A percentile compares a stretch with the other conserved stretches of the same genome.
Evolutionary conservation across 1,140 invertebrate species (phyloP).

Genomic region (Calycopis cecrops): DNA sequence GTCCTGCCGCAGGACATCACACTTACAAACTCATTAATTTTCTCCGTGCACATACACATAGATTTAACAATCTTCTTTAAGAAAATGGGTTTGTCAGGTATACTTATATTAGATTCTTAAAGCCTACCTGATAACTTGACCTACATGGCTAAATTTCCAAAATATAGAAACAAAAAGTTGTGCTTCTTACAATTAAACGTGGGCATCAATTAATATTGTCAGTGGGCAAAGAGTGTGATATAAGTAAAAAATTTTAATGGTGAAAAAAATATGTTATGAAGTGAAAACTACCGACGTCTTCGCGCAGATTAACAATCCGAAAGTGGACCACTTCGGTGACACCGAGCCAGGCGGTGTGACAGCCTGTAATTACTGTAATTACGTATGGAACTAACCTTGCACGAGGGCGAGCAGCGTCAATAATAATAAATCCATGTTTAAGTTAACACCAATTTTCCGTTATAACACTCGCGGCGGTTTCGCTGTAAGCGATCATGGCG

Average conservation of each 20-base stretch:
- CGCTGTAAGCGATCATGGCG: conserved; percentile 39
- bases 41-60: no score
- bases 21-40: no score
- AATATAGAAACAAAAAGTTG: no score
- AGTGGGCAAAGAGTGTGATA: no score
- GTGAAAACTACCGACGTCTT: conserved; percentile 22
- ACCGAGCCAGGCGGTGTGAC: conserved; percentile 16
- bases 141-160: no score
- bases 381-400: conserved; percentile 36
- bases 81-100: no score
- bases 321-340: conserved; percentile 32
- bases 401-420: conserved; percentile 36
- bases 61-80: no score
- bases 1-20: no score
- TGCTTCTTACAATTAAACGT: no score
- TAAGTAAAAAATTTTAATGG: conserved; percentile 18
- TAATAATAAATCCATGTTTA: conserved; percentile 51
- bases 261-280: conserved; percentile 16
- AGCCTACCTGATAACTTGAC: no score
- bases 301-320: conserved; percentile 31
- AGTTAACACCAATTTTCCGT: conserved; percentile 40
- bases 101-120: no score
- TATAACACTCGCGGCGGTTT: conserved; percentile 47
- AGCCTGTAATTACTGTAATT: conserved; percentile 16
- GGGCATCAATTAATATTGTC: no score